Evolutionary conservation across 2,113 vertebrate species (phyloP).

Genomic region (Osmerus eperlanus): DNA sequence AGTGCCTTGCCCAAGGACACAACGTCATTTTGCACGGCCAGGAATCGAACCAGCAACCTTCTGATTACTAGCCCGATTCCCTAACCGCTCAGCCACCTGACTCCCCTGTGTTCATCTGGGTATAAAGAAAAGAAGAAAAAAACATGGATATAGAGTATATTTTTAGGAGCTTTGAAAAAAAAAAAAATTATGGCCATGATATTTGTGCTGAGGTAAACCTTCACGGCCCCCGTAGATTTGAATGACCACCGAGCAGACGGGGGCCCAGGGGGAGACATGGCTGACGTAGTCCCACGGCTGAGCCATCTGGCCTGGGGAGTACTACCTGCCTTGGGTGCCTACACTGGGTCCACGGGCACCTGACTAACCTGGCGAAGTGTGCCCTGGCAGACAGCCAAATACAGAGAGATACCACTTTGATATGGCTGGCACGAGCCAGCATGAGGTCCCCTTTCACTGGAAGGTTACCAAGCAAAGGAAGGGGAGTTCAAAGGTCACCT

Average conservation of each 20-base stretch:
- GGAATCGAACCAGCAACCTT: too few species aligned
- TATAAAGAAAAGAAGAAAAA: too few species aligned
- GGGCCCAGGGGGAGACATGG: conserved; percentile 39
- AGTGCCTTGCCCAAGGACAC: too few species aligned
- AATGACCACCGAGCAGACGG: conserved; percentile 36
- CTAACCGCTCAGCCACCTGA: too few species aligned
- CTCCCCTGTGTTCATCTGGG: too few species aligned
- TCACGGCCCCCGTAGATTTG: background rate
- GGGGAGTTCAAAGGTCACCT: conserved; percentile 53
- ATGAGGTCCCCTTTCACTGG: conserved; percentile 45
- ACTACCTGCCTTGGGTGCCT: conserved; percentile 44
- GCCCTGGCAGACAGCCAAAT: conserved; percentile 34
- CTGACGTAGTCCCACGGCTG: conserved; percentile 43
- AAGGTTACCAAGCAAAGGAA: conserved; percentile 51
- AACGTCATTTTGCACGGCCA: too few species aligned
- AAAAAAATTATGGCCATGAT: too few species aligned
- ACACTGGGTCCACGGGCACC: conserved; percentile 42
- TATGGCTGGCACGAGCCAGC: conserved; percentile 42
- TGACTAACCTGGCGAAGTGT: conserved; percentile 47
- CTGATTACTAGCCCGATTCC: too few species aligned
- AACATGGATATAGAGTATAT: background rate
- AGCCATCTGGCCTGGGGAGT: conserved; percentile 57
- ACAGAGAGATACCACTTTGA: conserved; percentile 43
- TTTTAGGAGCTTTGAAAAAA: background rate
- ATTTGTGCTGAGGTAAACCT: too few species aligned